Conservation (phyloP, 2,797 vertebrate species). For the Phoxinus dragarum region DNA sequence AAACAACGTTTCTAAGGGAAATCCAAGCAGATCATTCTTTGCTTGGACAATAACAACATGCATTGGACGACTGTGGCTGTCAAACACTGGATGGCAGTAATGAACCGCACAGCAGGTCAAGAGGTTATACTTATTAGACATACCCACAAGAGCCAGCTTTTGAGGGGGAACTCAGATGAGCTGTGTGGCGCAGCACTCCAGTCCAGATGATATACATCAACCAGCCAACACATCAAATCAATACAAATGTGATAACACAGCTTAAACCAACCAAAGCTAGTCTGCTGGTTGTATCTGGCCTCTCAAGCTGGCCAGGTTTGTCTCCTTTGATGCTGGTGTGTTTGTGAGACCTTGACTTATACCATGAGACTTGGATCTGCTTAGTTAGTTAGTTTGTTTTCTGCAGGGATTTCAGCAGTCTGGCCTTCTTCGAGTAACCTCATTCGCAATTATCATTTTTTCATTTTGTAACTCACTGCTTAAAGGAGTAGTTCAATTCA, state of each 20-base stretch:
- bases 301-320: neutral
- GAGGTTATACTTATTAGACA: conserved; percentile 7
- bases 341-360: neutral
- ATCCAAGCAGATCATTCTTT: neutral
- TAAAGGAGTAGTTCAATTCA: too few species aligned
- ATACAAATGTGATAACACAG: conserved; percentile 7
- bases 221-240: neutral
- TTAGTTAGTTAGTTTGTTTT: too few species aligned
- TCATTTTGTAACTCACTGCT: neutral
- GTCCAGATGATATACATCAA: neutral
- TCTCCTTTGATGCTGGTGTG: neutral
- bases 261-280: neutral
- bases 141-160: neutral
- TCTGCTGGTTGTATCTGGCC: neutral
- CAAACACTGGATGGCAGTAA: conserved; percentile 32
- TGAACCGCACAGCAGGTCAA: conserved; percentile 21
- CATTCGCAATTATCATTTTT: neutral
- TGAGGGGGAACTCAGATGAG: neutral
- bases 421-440: neutral
- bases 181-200: neutral
- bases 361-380: neutral
- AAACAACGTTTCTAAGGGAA: neutral
- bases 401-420: neutral
- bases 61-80: neutral
- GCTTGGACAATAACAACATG: neutral